Evolutionary conservation across 2,113 vertebrate species (phyloP), one percentile per base, ranked within the genome.

Genomic region (Prionailurus viverrinus): DNA sequence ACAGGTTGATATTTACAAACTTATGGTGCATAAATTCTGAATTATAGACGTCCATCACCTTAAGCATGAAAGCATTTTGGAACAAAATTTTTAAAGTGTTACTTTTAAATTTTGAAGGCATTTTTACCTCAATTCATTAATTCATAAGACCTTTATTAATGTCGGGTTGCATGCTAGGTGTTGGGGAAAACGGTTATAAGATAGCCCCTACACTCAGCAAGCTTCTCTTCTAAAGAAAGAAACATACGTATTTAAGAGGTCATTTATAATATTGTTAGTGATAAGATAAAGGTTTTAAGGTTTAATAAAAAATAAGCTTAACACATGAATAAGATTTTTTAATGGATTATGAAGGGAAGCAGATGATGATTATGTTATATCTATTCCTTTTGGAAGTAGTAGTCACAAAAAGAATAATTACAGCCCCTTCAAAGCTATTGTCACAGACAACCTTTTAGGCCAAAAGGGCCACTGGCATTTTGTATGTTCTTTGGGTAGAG

Each of bases 1-100:
- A 90, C 66, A 87, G 29, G 10, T 48, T 83, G n/a, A 9, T 94
- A 83, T 83, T 83, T 94, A 65, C 88, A 83, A 94, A 82, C n/a
- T 94, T 4, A 53, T 71, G 15, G 10, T 65, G 29, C 27, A 69
- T n/a, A 94, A 82, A 83, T 91, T 88, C 16, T 9, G 74, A 91
- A 61, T 87, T 80, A 33, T 69, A 68, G 51, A 36, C 51, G 63
- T 82, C 36, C 14, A 69, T 87, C n/a, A n/a, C 8, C 10, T 63
- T n/a, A 93, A 95, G 89, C n/a, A 71, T 66, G 53, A 41, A 89
- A 73, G 25, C 7, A 1, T 73, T 84, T 65, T 55, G 25, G 63
- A 68, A 83, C 31, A 86, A 41, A 41, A 21, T 5, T 87, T 91
- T 58, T 11, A 10, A 81, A 87, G 29, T 53, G 8, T 93, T 76